phyloP scores from a whole-genome alignment of 2,888 invertebrate species.

The Tenodera sinensis region DNA sequence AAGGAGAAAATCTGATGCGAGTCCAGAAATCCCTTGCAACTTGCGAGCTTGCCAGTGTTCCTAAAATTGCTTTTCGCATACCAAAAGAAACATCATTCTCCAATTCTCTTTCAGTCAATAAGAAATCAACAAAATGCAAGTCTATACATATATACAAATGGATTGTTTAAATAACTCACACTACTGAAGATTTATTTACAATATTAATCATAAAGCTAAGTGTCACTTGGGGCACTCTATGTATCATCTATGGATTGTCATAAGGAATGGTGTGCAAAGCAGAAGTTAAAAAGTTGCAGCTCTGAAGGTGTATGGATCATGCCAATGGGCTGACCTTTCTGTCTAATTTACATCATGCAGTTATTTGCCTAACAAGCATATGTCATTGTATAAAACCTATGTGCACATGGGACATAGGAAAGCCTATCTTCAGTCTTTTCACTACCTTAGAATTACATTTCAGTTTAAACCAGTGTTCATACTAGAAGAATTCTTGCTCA shows the following conservation, averaged over 20 bases:
- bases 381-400: background rate
- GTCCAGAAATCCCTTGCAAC: conserved; percentile 24
- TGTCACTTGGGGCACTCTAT: background rate
- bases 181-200: background rate
- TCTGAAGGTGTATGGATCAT: background rate
- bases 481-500: no score
- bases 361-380: background rate
- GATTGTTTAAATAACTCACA: background rate
- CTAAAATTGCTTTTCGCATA: background rate
- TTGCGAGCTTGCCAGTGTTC: background rate
- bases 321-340: background rate
- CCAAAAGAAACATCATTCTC: background rate
- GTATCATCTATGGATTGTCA: background rate
- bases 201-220: background rate
- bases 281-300: background rate
- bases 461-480: background rate
- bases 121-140: background rate
- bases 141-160: background rate
- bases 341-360: background rate
- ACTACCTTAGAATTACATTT: background rate
- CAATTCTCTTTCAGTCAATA: background rate
- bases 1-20: background rate
- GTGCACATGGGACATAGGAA: background rate
- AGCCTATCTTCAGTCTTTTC: background rate
- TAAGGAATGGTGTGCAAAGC: background rate